Evolutionary conservation across 1,140 invertebrate genomes (phyloP).

Genomic region (Thaumatotibia leucotreta): DNA sequence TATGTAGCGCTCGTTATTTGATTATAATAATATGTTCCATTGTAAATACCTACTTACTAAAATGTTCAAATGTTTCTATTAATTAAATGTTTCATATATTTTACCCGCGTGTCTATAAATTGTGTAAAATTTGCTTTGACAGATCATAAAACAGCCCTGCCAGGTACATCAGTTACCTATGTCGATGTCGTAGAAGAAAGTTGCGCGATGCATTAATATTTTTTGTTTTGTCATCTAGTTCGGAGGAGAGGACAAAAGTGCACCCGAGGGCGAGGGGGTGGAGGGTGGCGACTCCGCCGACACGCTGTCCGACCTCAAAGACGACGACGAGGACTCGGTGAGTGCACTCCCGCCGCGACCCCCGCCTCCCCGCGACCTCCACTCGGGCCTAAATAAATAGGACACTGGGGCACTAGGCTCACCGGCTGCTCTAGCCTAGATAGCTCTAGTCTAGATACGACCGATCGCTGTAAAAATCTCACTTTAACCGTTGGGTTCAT

Average conservation of each 20-base stretch:
- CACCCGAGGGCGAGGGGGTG: slow-evolving; percentile 41
- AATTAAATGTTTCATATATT: no score
- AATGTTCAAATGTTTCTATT: no score
- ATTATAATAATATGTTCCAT: no score
- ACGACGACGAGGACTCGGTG: slow-evolving; percentile 71
- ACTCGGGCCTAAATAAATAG: slow-evolving; percentile 48
- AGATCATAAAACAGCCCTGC: no score
- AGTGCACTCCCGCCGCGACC: slow-evolving; percentile 49
- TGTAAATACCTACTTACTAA: no score
- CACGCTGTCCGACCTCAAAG: slow-evolving; percentile 63
- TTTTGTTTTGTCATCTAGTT: slow-evolving; percentile 35
- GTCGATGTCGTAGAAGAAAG: not conserved
- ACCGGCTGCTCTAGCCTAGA: slow-evolving; percentile 32
- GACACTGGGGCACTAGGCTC: slow-evolving; percentile 57
- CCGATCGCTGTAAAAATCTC: slow-evolving; percentile 22
- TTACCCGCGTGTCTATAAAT: no score
- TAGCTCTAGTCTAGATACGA: slow-evolving; percentile 45
- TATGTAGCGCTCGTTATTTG: no score
- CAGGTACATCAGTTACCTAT: not conserved
- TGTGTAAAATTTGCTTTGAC: no score
- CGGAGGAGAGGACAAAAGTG: slow-evolving; percentile 55
- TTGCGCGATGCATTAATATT: not conserved
- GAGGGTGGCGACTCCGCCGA: slow-evolving; percentile 50
- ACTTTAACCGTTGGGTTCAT: slow-evolving; percentile 21
- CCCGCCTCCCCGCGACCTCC: slow-evolving; percentile 27